A percentile compares a stretch with the other conserved stretches of the same genome.
These are phyloP conservation scores for Tachypleus tridentatus DNA, from an alignment of 1,140 invertebrate species.

Conservation along the genomic window DNA sequence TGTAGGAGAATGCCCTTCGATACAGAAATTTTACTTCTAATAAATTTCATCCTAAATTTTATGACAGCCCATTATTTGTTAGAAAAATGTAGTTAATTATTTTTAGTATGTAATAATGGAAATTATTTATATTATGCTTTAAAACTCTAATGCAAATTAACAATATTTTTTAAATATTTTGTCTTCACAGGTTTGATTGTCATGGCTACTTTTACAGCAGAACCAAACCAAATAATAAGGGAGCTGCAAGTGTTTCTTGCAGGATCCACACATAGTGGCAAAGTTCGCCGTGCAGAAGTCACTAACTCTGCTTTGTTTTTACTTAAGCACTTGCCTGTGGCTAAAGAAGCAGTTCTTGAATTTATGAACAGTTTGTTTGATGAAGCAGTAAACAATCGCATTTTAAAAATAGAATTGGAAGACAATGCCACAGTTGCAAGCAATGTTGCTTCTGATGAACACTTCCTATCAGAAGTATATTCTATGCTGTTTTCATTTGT, in stretches of 20 bases:
- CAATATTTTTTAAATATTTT: no score
- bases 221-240: conserved; percentile 30
- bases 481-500: conserved; percentile 49
- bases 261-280: conserved; percentile 40
- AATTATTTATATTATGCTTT: no score
- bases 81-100: no score
- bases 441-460: conserved; percentile 11
- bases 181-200: no score
- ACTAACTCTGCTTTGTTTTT: conserved; percentile 54
- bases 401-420: conserved; percentile 35
- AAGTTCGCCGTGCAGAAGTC: conserved; percentile 46
- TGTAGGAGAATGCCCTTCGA: no score
- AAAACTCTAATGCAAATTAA: no score
- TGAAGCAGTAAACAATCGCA: conserved; percentile 49
- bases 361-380: conserved; percentile 65
- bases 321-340: conserved; percentile 58
- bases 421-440: conserved; percentile 15
- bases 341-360: conserved; percentile 64
- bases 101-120: no score
- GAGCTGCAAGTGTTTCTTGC: conserved; percentile 46
- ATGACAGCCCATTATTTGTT: no score
- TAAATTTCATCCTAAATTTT: no score
- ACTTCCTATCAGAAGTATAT: conserved; percentile 48
- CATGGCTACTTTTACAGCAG: no score
- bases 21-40: no score